Base-by-base conservation (phyloP, 2,888 invertebrate species). In the Oxystoma pomonae region DNA sequence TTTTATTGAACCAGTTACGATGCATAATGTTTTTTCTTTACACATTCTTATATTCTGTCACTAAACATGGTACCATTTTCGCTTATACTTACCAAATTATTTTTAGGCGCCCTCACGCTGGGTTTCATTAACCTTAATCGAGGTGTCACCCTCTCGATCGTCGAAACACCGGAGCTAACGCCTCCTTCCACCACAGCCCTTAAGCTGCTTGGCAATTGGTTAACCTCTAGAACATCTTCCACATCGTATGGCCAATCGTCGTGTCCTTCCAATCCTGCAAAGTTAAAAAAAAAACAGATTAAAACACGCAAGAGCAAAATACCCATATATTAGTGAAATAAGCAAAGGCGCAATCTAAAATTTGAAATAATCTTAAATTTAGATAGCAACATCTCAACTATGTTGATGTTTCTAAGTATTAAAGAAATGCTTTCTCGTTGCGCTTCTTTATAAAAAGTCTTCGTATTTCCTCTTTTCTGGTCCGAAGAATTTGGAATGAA, bases 121-220 rank as follows among this genome's bases (percentile, higher is more conserved):
- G 53, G 53, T 53, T 53, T 53, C 53, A 53, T 53, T 12, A 35
- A 12, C 53, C 53, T 53, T 16, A 53, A 53, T 17, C 53, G 5
- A 53, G 53, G 53, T 7, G 53, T 53, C 16, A 53, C n/a, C 53
- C 53, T 53, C n/a, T 53, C 19, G 71, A 59, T 62, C 1, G 65
- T 63, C 1, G 62, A 65, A 65, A 60, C 60, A 57, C 80, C 80
- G 1, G 89, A 85, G 57, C 88, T 89, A 65, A 60, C 60, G 57
- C 80, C 80, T 1, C 89, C 85, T 57, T 88, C 90, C 9, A 92
- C 92, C 88, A 92, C 91, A 0, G 91, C 91, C n/a, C 92, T 85
- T 53, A 92, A 80, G 74, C 91, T 90, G 55, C 90, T 85, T 0
- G 92, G 92, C 21, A 92, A 80, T 74, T 92, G 90, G 0, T 90